phyloP scores from a whole-genome alignment of 2,113 vertebrate species.

The Megatriorchis doriae region DNA sequence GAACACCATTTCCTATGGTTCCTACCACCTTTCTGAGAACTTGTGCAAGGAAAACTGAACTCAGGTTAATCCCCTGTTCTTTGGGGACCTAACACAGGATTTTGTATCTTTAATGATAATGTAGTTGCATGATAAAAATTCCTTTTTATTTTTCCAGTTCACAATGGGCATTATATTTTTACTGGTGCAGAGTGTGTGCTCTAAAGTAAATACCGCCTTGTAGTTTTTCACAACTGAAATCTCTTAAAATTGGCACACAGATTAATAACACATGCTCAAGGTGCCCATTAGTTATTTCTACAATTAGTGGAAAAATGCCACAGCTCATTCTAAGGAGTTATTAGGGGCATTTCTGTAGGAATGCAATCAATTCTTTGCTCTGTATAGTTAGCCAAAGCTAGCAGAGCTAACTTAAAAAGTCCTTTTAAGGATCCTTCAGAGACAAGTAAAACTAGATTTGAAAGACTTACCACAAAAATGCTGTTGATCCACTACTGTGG shows the following conservation, averaged over 20 bases:
- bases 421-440: neutral
- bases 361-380: constrained; percentile 16
- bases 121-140: neutral
- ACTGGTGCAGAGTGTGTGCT: neutral
- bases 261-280: constrained; percentile 3
- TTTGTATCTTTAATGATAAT: neutral
- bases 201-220: neutral
- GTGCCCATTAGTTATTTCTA: constrained; percentile 21
- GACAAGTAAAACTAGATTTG: neutral
- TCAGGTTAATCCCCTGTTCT: neutral
- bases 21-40: neutral
- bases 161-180: neutral
- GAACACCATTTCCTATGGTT: neutral
- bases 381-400: neutral
- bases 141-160: neutral
- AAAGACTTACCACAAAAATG: neutral
- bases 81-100: neutral
- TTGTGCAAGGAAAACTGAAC: neutral
- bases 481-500: neutral
- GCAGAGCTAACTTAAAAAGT: neutral
- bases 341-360: constrained; percentile 6
- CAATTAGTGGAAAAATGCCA: constrained; percentile 36
- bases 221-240: neutral
- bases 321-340: constrained; percentile 14
- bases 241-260: constrained; percentile 9